These are phyloP conservation scores for Dasyornis broadbenti DNA, from an alignment of 2,113 vertebrate species.

Conservation along the genomic window DNA sequence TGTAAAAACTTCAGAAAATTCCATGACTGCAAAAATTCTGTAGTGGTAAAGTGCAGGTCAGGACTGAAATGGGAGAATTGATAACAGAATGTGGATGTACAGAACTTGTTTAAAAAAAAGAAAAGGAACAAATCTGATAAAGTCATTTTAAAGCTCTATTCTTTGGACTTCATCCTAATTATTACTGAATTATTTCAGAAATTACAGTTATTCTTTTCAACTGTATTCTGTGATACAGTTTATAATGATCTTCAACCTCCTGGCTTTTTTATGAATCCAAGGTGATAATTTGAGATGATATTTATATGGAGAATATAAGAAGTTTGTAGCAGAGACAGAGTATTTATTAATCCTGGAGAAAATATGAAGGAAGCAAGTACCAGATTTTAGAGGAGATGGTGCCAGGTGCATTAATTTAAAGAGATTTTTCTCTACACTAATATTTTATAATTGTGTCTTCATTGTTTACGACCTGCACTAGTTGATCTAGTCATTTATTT, in stretches of 20 bases:
- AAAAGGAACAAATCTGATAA: background rate
- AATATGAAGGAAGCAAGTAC: background rate
- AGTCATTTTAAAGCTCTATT: background rate
- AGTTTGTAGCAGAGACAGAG: background rate
- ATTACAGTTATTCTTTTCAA: background rate
- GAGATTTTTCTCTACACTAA: background rate
- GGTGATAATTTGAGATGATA: background rate
- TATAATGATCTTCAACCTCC: background rate
- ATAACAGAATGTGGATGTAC: background rate
- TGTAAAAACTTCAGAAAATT: background rate
- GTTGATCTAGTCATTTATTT: background rate
- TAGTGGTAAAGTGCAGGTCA: background rate
- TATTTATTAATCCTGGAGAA: background rate
- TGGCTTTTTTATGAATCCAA: background rate
- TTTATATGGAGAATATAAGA: background rate
- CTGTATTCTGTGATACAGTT: background rate
- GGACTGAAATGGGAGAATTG: background rate
- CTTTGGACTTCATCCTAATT: background rate
- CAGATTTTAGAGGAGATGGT: background rate
- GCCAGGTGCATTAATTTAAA: background rate
- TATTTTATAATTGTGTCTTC: background rate
- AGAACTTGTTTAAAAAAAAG: background rate
- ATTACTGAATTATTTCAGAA: background rate
- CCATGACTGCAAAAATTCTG: background rate
- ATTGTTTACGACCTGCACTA: background rate